Evolutionary conservation across 2,113 vertebrate genomes (phyloP).

Genomic region (Narcine bancroftii): DNA sequence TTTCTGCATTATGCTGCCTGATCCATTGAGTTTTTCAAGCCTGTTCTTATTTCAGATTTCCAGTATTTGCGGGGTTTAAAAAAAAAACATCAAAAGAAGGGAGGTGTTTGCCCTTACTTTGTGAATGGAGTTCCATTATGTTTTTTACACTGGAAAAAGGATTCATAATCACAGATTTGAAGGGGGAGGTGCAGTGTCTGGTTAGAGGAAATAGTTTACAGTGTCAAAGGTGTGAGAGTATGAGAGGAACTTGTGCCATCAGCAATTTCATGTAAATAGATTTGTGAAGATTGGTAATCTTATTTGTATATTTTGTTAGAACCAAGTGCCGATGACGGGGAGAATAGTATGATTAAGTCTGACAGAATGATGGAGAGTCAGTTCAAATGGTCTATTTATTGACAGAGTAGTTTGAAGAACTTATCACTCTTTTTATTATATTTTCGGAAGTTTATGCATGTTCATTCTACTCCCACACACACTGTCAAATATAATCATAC

Average conservation of each 20-base stretch:
- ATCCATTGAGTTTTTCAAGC: too few species aligned
- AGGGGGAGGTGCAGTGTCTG: not conserved
- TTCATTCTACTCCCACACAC: slow-evolving; percentile 21
- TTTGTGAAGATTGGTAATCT: not conserved
- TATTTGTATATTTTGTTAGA: not conserved
- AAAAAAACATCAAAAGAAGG: not conserved
- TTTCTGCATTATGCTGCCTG: too few species aligned
- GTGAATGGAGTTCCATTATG: not conserved
- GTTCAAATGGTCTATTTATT: not conserved
- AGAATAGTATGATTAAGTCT: not conserved
- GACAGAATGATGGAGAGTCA: not conserved
- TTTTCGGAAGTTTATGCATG: slow-evolving; percentile 10
- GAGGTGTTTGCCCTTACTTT: not conserved
- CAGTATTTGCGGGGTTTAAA: too few species aligned
- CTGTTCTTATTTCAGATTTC: too few species aligned
- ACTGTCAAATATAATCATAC: slow-evolving; percentile 6
- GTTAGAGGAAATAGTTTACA: not conserved
- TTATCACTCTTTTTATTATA: slow-evolving; percentile 6
- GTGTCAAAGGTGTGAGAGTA: not conserved
- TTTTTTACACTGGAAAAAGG: not conserved
- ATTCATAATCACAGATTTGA: not conserved
- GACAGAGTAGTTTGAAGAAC: not conserved
- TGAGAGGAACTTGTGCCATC: not conserved
- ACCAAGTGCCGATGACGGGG: not conserved
- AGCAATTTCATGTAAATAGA: not conserved